Percentiles rank a stretch among this genome's conserved stretches.
Conservation (phyloP, 1,140 invertebrate genomes). For the Tetraneura akinire region DNA sequence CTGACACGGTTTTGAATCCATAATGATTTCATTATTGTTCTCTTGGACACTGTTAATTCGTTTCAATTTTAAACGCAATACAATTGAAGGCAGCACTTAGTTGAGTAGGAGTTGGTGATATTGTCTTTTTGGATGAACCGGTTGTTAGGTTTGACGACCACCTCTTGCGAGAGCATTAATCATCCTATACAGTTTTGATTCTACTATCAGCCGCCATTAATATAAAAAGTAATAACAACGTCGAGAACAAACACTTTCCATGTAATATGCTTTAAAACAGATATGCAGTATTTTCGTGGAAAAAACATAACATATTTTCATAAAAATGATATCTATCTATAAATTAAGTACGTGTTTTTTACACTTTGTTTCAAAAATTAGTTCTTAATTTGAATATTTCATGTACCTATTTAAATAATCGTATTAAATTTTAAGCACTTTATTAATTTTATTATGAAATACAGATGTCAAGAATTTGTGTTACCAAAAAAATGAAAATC, state of each 20-base stretch:
- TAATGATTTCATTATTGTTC: neutral
- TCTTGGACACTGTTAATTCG: neutral
- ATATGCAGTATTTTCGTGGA: neutral
- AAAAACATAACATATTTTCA: too few species aligned
- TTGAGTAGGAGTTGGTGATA: constrained; percentile 20
- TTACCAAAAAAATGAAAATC: too few species aligned
- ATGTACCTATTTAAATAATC: too few species aligned
- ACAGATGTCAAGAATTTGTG: too few species aligned
- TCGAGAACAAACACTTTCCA: neutral
- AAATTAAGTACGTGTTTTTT: too few species aligned
- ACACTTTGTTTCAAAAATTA: too few species aligned
- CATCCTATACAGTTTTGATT: constrained; percentile 9
- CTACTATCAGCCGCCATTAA: neutral
- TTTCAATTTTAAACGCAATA: constrained; percentile 27
- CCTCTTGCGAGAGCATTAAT: constrained; percentile 3
- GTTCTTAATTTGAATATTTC: too few species aligned
- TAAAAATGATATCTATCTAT: too few species aligned
- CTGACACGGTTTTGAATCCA: neutral
- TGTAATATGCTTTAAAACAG: neutral
- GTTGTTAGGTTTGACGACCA: constrained; percentile 29
- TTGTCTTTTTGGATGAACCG: constrained; percentile 36
- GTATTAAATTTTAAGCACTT: too few species aligned
- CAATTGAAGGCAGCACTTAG: neutral
- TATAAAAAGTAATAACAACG: neutral
- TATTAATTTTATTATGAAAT: too few species aligned